Conservation (phyloP, 2,888 invertebrate genomes). For the Scaptodrosophila latifasciaeformis region DNA sequence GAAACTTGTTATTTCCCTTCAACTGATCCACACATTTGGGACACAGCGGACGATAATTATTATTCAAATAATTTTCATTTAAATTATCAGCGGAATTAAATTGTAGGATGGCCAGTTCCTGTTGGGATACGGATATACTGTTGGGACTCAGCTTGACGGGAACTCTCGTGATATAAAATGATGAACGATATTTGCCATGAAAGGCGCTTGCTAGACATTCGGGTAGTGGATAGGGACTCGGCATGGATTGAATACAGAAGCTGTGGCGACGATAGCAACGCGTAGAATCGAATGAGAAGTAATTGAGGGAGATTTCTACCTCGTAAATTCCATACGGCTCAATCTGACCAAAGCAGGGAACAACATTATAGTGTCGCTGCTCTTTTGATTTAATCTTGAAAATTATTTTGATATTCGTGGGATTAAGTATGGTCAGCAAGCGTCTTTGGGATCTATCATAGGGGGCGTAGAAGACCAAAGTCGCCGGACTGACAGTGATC, state of each 20-base stretch:
- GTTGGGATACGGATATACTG: too few relatives aligned
- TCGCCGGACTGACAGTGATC: conserved; percentile 32
- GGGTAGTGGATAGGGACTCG: not conserved
- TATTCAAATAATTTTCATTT: too few relatives aligned
- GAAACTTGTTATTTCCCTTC: not conserved
- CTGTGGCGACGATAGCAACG: conserved; percentile 16
- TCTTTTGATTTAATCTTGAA: conserved; percentile 43
- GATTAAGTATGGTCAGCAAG: conserved; percentile 36
- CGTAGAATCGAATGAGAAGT: conserved; percentile 16
- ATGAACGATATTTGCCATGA: not conserved
- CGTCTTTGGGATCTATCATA: conserved; percentile 37
- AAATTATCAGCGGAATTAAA: too few relatives aligned
- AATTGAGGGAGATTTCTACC: conserved; percentile 15
- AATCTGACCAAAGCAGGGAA: conserved; percentile 31
- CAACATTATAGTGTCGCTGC: conserved; percentile 19
- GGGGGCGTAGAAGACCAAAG: conserved; percentile 41
- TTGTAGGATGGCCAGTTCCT: too few relatives aligned
- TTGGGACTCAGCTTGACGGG: conserved; percentile 14
- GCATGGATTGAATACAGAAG: conserved; percentile 23
- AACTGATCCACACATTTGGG: conserved; percentile 1
- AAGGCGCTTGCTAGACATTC: conserved; percentile 9
- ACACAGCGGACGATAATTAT: not conserved
- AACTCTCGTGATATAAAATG: not conserved
- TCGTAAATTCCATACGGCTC: conserved; percentile 32
- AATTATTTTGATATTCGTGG: conserved; percentile 15